These are phyloP conservation scores for Epinephelus lanceolatus DNA, from an alignment of 2,113 vertebrate species.

Conservation along the genomic window DNA sequence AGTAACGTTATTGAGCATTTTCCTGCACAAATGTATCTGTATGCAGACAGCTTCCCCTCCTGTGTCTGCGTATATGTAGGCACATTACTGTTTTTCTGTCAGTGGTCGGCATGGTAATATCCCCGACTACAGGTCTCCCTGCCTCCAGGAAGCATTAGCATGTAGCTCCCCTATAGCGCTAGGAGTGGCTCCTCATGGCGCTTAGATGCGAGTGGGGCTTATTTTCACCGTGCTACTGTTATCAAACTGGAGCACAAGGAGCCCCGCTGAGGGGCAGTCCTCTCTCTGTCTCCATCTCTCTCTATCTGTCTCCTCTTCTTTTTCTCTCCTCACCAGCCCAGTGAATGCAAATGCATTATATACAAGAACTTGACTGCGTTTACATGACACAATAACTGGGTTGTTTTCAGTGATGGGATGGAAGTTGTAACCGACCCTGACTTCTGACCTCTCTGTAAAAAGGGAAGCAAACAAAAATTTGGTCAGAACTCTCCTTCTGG, in stretches of 20 bases:
- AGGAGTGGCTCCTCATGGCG: conserved; percentile 49
- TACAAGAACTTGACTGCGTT: not conserved
- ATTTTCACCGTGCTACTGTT: conserved; percentile 77
- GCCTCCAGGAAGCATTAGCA: conserved; percentile 42
- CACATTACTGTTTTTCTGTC: not conserved
- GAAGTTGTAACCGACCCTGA: conserved; percentile 28
- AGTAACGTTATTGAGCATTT: not conserved
- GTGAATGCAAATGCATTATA: not conserved
- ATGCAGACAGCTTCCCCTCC: not conserved
- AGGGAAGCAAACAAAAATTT: conserved; percentile 4
- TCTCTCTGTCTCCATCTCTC: conserved; percentile 28
- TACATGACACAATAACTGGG: not conserved
- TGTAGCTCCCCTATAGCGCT: conserved; percentile 41
- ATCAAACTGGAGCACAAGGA: conserved; percentile 81
- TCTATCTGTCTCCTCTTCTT: conserved; percentile 10
- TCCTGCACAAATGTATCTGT: not conserved
- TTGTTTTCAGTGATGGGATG: not conserved
- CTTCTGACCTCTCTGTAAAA: conserved; percentile 18
- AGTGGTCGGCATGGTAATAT: conserved; percentile 16
- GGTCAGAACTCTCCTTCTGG: conserved; percentile 36
- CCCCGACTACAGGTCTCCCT: conserved; percentile 25
- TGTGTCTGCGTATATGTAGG: not conserved
- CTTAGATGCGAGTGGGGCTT: conserved; percentile 62
- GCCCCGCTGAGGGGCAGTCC: conserved; percentile 72
- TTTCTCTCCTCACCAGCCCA: not conserved